A percentile compares a stretch with the other conserved stretches of the same genome.
phyloP scores from a whole-genome alignment of 2,888 invertebrate genomes.

The Melinopterus prodromus region DNA sequence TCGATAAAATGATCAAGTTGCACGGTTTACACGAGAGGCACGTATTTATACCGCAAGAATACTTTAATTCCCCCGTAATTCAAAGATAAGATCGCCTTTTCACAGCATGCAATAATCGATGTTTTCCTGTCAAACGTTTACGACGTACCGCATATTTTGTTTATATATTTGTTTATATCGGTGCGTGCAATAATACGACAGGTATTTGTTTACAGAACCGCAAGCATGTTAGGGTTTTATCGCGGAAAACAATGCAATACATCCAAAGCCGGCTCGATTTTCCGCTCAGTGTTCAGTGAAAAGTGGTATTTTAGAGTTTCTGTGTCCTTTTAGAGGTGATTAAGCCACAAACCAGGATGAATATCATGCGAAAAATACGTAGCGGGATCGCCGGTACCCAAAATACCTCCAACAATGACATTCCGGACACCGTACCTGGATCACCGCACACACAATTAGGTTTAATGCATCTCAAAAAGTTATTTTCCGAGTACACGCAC shows the following conservation, averaged over 20 bases:
- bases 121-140: not conserved
- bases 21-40: not conserved
- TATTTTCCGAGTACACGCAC: conserved; percentile 94
- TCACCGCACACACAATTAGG: conserved; percentile 88
- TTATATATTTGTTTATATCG: not conserved
- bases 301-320: not conserved
- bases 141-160: not conserved
- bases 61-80: not conserved
- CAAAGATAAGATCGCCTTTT: not conserved
- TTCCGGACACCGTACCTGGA: conserved; percentile 68
- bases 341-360: conserved; percentile 66
- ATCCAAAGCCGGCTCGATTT: not conserved
- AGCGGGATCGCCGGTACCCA: conserved; percentile 65
- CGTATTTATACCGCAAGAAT: not conserved
- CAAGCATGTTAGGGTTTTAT: not conserved
- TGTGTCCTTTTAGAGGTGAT: not conserved
- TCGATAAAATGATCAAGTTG: not conserved
- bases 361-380: conserved; percentile 92
- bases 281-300: not conserved
- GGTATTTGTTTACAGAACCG: not conserved
- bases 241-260: not conserved
- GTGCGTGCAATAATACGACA: not conserved
- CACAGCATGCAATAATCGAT: not conserved
- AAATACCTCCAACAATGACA: conserved; percentile 63
- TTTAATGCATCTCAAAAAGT: conserved; percentile 94